These are phyloP conservation scores for Isurus oxyrinchus DNA, from an alignment of 2,113 vertebrate genomes.

Conservation along the genomic window DNA sequence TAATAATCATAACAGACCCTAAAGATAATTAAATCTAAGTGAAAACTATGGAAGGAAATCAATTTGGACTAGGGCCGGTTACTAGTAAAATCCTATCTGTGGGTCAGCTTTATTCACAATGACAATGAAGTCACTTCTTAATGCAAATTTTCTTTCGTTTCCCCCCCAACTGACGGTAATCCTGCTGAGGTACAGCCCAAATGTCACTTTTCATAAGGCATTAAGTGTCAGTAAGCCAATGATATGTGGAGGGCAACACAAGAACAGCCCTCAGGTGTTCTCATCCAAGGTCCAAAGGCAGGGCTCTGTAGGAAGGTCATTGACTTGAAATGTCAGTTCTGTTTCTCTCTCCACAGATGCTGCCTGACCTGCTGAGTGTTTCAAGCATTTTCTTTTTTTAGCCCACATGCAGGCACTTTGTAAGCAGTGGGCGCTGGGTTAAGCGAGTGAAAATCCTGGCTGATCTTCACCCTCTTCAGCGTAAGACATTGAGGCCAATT, in stretches of 20 bases:
- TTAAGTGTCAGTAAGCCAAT: not conserved
- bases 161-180: not conserved
- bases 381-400: too few relatives aligned
- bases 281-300: not conserved
- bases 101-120: slow-evolving; percentile 38
- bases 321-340: too few relatives aligned
- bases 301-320: too few relatives aligned
- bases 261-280: not conserved
- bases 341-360: too few relatives aligned
- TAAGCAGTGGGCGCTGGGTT: too few relatives aligned
- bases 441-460: not conserved
- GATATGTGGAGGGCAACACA: not conserved
- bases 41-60: slow-evolving; percentile 43
- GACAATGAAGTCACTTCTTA: slow-evolving; percentile 37
- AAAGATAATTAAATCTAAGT: not conserved
- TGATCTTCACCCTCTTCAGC: not conserved
- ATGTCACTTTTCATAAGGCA: not conserved
- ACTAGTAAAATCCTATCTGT: slow-evolving; percentile 44
- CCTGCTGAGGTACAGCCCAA: not conserved
- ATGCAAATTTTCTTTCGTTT: not conserved
- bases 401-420: not conserved
- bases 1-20: slow-evolving; percentile 38
- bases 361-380: too few relatives aligned
- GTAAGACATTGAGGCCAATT: not conserved
- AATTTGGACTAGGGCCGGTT: slow-evolving; percentile 45